Evolutionary conservation across 53 echinoderm and acorn worm genomes (phyloP).

Genomic region (Paracentrotus lividus): DNA sequence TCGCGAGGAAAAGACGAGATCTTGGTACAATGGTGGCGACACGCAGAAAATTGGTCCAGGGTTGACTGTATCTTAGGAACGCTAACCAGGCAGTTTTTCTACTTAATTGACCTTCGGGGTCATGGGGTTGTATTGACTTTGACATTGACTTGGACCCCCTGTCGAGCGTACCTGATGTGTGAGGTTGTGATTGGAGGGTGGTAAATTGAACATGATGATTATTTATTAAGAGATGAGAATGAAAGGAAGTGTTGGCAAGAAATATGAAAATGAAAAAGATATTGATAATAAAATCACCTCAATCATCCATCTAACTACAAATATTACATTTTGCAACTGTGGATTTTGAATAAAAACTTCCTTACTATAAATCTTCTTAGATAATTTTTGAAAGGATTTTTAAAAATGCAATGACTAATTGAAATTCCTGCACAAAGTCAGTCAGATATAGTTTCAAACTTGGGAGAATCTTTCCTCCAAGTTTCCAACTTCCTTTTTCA

Average conservation of each 20-base stretch:
- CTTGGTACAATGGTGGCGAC: neutral
- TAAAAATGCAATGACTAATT: neutral
- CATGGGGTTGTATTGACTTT: slow-evolving; percentile 45
- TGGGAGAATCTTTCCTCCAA: too few relatives aligned
- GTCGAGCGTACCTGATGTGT: neutral
- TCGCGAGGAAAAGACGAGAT: neutral
- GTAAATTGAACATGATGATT: neutral
- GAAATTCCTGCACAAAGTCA: neutral
- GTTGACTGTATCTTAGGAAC: slow-evolving; percentile 35
- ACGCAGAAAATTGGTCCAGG: neutral
- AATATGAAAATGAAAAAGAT: too few relatives aligned
- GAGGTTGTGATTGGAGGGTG: slow-evolving; percentile 11
- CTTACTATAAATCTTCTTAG: neutral
- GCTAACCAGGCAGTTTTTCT: slow-evolving; percentile 47
- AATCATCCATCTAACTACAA: too few relatives aligned
- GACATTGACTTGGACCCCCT: slow-evolving; percentile 23
- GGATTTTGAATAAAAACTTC: neutral
- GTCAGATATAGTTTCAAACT: neutral
- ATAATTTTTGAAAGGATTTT: neutral
- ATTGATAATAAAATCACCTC: too few relatives aligned
- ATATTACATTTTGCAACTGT: neutral
- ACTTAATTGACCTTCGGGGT: neutral
- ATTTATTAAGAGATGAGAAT: neutral
- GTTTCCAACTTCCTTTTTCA: slow-evolving; percentile 14
- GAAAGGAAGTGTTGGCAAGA: too few relatives aligned